These are phyloP conservation scores for Sebastes flavidus DNA, from an alignment of 2,797 vertebrate species.

Conservation along the genomic window DNA sequence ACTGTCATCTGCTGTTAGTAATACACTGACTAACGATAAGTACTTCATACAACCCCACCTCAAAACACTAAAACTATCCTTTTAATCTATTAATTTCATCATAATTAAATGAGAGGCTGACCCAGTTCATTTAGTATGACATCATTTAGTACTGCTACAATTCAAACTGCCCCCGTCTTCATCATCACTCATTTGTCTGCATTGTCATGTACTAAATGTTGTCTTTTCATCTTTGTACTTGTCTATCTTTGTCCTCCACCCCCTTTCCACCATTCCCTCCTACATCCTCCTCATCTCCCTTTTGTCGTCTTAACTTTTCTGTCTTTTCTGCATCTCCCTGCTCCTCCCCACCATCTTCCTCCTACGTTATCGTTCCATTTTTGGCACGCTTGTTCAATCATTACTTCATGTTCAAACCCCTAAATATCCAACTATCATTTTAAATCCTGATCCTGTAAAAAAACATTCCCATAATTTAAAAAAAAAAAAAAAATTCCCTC, in stretches of 20 bases:
- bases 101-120: neutral
- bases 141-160: neutral
- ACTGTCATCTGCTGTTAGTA: too few species aligned
- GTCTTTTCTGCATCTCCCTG: conserved; percentile 1
- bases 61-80: too few species aligned
- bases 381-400: neutral
- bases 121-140: neutral
- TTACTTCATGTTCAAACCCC: neutral
- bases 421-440: neutral
- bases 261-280: conserved; percentile 43
- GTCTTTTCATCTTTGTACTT: conserved; percentile 58
- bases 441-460: neutral
- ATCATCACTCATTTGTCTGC: conserved; percentile 45
- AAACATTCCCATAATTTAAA: neutral
- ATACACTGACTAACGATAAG: too few species aligned
- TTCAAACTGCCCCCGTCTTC: conserved; percentile 16
- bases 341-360: neutral
- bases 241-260: conserved; percentile 50
- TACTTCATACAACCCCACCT: too few species aligned
- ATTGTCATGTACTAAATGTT: conserved; percentile 53
- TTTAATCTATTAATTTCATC: neutral
- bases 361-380: neutral
- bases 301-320: conserved; percentile 20
- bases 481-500: neutral
- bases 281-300: conserved; percentile 23